Evolutionary conservation across 2,113 vertebrate genomes (phyloP).

Genomic region (Dromaius novaehollandiae): DNA sequence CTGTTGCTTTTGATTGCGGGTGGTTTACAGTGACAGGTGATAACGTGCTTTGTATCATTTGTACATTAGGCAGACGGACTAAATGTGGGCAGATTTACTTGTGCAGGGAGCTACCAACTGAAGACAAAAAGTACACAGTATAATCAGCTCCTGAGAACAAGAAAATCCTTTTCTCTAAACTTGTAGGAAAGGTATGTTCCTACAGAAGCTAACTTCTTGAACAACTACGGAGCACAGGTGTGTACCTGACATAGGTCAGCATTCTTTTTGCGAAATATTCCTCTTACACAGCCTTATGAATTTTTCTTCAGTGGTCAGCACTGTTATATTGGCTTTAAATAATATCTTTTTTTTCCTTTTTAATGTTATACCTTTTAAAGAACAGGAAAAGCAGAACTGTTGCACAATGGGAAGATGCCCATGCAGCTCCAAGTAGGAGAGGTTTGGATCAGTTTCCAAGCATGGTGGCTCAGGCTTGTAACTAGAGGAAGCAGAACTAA

Average conservation of each 20-base stretch:
- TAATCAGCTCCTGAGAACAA: not conserved
- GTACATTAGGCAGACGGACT: not conserved
- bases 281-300: not conserved
- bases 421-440: not conserved
- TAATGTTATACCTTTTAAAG: not conserved
- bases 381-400: not conserved
- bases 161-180: fast-evolving
- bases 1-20: not conserved
- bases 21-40: not conserved
- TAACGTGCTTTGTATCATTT: not conserved
- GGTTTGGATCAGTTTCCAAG: not conserved
- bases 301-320: not conserved
- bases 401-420: not conserved
- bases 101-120: not conserved
- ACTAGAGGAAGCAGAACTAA: not conserved
- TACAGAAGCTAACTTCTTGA: not conserved
- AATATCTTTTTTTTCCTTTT: not conserved
- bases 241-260: not conserved
- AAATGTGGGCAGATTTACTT: not conserved
- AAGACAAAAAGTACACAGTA: not conserved
- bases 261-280: not conserved
- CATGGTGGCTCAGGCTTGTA: not conserved
- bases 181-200: not conserved
- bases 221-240: not conserved
- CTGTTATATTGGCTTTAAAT: not conserved